These are phyloP conservation scores for Cheumatopsyche charites DNA, from an alignment of 1,140 invertebrate genomes.

Conservation along the genomic window DNA sequence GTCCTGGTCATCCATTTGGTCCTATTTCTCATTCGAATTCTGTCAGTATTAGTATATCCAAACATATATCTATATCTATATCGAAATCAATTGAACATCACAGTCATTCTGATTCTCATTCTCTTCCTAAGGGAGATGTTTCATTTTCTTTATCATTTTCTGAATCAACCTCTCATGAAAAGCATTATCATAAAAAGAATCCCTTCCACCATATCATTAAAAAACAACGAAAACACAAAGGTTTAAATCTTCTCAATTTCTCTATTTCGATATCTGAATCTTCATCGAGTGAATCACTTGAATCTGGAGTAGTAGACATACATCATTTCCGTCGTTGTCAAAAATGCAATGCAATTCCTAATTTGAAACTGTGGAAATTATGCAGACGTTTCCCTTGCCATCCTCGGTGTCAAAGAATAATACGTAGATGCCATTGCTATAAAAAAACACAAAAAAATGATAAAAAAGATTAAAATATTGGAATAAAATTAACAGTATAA, in stretches of 20 bases:
- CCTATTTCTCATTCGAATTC: neutral
- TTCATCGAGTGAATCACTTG: neutral
- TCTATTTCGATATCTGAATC: too few species aligned
- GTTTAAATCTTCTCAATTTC: too few species aligned
- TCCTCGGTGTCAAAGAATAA: neutral
- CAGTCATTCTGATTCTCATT: too few species aligned
- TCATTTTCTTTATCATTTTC: neutral
- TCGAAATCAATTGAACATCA: neutral
- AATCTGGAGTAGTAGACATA: neutral
- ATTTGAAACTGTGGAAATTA: constrained; percentile 7
- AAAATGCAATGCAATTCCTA: constrained; percentile 1
- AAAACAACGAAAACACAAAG: neutral
- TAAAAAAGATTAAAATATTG: neutral
- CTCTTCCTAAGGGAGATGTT: neutral
- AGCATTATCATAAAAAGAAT: too few species aligned
- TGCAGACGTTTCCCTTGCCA: constrained; percentile 14
- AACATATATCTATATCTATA: neutral
- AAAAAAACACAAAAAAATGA: neutral
- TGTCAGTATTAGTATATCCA: neutral
- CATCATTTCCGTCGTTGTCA: constrained; percentile 2
- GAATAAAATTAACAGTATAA: too few species aligned
- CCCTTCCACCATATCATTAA: too few species aligned
- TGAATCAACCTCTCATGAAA: neutral
- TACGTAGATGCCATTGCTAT: neutral
- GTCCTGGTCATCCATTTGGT: neutral